Evolutionary conservation across 2,797 vertebrate species (phyloP).

Genomic region (Acrossocheilus fasciatus): DNA sequence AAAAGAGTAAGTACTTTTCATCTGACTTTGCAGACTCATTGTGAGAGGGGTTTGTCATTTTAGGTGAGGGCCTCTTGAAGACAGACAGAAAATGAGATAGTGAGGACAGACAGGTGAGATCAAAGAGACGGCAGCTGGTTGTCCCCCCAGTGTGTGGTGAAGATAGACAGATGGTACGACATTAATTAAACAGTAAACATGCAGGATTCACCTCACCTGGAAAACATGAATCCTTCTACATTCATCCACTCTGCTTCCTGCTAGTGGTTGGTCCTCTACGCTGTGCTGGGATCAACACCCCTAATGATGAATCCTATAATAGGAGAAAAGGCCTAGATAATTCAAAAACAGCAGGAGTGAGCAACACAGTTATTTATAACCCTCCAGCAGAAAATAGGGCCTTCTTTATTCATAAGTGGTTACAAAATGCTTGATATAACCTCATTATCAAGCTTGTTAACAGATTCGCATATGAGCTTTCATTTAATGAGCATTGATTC

Average conservation of each 20-base stretch:
- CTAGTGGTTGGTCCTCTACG: not conserved
- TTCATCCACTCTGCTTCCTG: conserved; percentile 53
- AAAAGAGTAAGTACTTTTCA: conserved; percentile 3
- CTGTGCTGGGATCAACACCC: not conserved
- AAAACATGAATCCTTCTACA: conserved; percentile 34
- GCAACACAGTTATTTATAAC: conserved; percentile 19
- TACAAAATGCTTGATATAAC: conserved; percentile 52
- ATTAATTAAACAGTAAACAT: conserved; percentile 78
- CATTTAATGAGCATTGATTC: conserved; percentile 10
- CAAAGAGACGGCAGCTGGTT: conserved; percentile 76
- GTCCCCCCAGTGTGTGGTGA: conserved; percentile 62
- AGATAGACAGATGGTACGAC: conserved; percentile 74
- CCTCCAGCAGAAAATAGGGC: not conserved
- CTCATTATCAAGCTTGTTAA: conserved; percentile 23
- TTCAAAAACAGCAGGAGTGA: not conserved
- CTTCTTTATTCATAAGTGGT: conserved; percentile 54
- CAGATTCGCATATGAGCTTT: not conserved
- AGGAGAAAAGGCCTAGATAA: conserved; percentile 18
- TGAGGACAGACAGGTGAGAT: conserved; percentile 70
- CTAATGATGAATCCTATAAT: conserved; percentile 21
- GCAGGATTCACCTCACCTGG: conserved; percentile 69
- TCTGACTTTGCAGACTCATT: not conserved
- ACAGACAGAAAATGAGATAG: conserved; percentile 26
- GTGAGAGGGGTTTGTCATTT: not conserved
- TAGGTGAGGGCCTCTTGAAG: conserved; percentile 2